phyloP scores from a whole-genome alignment of 2,888 invertebrate species.

The Drosophila stalkeri region DNA sequence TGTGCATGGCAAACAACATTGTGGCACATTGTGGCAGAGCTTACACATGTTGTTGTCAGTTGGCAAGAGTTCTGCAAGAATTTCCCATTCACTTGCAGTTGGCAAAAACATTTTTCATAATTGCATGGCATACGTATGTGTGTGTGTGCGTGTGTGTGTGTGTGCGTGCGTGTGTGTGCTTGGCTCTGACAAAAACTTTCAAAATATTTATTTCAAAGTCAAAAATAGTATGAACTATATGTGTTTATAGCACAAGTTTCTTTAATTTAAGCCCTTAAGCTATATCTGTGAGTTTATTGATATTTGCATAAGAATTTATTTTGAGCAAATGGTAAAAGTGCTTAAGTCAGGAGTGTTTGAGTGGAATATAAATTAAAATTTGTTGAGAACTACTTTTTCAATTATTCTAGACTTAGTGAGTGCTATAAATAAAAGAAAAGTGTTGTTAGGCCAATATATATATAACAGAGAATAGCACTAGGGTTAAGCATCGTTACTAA shows the following conservation, averaged over 20 bases:
- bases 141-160: not conserved
- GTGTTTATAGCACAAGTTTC: not conserved
- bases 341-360: not conserved
- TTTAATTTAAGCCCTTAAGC: not conserved
- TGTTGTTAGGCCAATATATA: no score
- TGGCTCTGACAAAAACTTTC: not conserved
- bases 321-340: not conserved
- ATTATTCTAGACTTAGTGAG: not conserved
- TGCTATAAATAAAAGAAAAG: no score
- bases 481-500: no score
- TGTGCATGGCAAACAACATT: constrained; percentile 7
- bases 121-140: constrained; percentile 40
- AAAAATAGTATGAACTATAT: not conserved
- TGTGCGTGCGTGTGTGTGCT: constrained; percentile 3
- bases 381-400: not conserved
- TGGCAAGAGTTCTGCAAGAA: constrained; percentile 20
- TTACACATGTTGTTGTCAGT: constrained; percentile 58
- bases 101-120: constrained; percentile 41
- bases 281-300: not conserved
- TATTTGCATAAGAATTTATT: not conserved
- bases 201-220: not conserved
- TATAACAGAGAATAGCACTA: no score
- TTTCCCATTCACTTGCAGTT: constrained; percentile 19
- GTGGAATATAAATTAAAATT: not conserved
- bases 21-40: constrained; percentile 40